Evolutionary conservation across 2,888 invertebrate species (phyloP).

Genomic region (Lasioglossum lativentre): DNA sequence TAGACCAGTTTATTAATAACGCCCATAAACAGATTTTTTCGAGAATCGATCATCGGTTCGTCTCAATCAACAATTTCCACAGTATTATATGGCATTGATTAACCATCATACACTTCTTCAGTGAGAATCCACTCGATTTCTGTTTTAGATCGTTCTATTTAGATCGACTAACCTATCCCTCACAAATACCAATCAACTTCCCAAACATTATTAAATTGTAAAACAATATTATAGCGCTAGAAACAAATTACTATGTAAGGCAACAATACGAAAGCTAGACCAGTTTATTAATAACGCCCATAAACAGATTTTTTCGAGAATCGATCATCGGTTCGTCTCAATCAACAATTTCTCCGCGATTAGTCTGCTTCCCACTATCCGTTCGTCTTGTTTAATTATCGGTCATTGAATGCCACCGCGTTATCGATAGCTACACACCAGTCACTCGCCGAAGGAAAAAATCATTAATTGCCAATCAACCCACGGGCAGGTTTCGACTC

Average conservation of each 20-base stretch:
- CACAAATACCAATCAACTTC: too few species aligned
- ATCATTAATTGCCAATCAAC: conserved; percentile 25
- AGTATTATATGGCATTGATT: not conserved
- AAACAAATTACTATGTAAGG: too few species aligned
- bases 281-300: not conserved
- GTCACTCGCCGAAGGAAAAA: conserved; percentile 18
- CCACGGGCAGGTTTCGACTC: conserved; percentile 8
- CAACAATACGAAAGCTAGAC: too few species aligned
- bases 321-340: not conserved
- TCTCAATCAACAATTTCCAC: not conserved
- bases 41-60: too few species aligned
- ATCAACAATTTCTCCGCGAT: not conserved
- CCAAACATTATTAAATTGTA: too few species aligned
- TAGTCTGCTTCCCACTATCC: not conserved
- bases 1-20: not conserved
- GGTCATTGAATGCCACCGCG: conserved; percentile 12
- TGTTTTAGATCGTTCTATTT: too few species aligned
- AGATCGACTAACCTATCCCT: too few species aligned
- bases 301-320: not conserved
- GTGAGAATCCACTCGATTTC: too few species aligned
- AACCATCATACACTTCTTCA: not conserved
- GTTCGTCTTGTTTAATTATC: conserved; percentile 8
- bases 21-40: not conserved
- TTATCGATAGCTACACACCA: conserved; percentile 7
- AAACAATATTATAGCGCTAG: too few species aligned